Base-by-base conservation (phyloP, 2,797 vertebrate genomes). In the Ptychadena robeensis region DNA sequence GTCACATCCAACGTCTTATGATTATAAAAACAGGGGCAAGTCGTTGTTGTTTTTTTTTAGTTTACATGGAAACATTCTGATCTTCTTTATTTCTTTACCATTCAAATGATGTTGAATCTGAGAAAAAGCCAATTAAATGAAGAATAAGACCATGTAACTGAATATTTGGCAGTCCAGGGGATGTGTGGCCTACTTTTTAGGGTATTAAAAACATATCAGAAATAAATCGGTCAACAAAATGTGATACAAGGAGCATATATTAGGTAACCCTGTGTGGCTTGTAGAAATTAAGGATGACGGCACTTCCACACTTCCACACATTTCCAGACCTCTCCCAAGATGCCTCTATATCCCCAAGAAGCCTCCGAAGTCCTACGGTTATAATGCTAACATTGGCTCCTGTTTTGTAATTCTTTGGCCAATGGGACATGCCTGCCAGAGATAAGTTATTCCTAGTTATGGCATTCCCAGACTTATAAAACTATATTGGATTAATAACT, bases 51-150 rank as follows among this genome's bases (percentile, higher is more conserved):
- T 57, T n/a, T 32, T 44, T 74, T 53, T 27, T 68, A 32, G 32
- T 67, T 82, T 57, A 59, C 66, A 82, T 75, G 59, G n/a, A 82
- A 64, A 74, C 64, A 82, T 82, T 68, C 22, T 74, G 40, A 40
- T 48, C 57, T 1, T 30, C 61, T 34, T 38, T 81, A 35, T 27
- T 48, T 53, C 53, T 64, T 66, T 25, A 66, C 38, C 53, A 28
- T 7, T 71, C 68, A 71, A 63, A 11, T 66, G 31, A 66, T 65
- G 27, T 15, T 73, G 9, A 35, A 73, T 48, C 44, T 44, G 44
- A 22, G 8, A n/a, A 44, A 53, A 22, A n/a, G 0, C 1, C 28
- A 48, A 44, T 32, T 75, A 64, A 31, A 28, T 25, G 10, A 48
- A n/a, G 28, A 53, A 34, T 66, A 44, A 44, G 37, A 67, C 63